Evolutionary conservation across 2,888 invertebrate genomes (phyloP).

Genomic region (Cotesia congregata): DNA sequence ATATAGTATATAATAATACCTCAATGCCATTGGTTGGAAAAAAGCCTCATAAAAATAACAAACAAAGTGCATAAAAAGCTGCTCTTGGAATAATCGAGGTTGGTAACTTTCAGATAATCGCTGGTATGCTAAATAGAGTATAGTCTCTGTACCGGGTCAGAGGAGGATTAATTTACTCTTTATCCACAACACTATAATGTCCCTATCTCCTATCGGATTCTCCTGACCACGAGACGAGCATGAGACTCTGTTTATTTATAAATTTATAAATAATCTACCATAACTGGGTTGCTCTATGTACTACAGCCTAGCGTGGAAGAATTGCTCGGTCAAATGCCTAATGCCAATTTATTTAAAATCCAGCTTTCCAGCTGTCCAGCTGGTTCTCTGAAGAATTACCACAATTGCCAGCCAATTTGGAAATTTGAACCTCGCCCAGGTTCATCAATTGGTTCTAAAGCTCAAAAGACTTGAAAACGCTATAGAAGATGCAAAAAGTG

Average conservation of each 20-base stretch:
- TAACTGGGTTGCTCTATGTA: not conserved
- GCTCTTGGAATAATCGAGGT: not conserved
- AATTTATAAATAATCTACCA: constrained; percentile 4
- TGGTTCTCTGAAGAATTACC: not conserved
- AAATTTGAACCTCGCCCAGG: no score
- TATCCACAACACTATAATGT: constrained; percentile 47
- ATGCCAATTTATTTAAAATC: constrained; percentile 6
- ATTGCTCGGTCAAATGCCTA: constrained; percentile 23
- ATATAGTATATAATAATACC: not conserved
- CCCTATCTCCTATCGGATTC: constrained; percentile 7
- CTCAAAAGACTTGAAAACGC: no score
- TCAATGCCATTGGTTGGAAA: constrained; percentile 8
- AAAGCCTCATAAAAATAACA: constrained; percentile 19
- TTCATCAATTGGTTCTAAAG: no score
- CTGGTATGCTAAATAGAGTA: constrained; percentile 62
- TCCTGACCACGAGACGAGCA: not conserved
- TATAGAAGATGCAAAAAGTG: no score
- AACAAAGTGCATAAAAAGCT: not conserved
- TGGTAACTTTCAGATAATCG: constrained; percentile 48
- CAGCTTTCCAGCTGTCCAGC: not conserved
- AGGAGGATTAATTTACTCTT: constrained; percentile 59
- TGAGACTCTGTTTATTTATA: constrained; percentile 24
- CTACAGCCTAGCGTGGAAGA: not conserved
- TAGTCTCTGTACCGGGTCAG: constrained; percentile 61
- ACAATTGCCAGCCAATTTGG: no score